Conservation (phyloP, 1,140 invertebrate species). For the Potamilus streckersoni region DNA sequence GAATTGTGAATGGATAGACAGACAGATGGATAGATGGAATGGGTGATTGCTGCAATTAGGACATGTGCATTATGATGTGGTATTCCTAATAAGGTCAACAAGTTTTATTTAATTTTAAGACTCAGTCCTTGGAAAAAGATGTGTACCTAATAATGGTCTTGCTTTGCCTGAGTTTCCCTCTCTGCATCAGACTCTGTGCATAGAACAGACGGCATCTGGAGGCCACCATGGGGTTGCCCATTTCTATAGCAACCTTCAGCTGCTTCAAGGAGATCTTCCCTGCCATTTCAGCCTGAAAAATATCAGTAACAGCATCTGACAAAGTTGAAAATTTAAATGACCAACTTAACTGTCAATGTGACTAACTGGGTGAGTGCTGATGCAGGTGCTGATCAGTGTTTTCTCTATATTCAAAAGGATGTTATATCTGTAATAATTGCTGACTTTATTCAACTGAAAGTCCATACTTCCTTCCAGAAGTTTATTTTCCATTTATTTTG, state of each 20-base stretch:
- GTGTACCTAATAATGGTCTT: constrained; percentile 74
- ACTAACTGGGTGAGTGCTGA: not conserved
- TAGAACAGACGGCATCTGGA: constrained; percentile 86
- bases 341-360: too few species aligned
- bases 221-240: constrained; percentile 83
- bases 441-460: too few species aligned
- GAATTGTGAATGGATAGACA: too few species aligned
- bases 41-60: too few species aligned
- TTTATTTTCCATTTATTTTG: too few species aligned
- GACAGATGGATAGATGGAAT: too few species aligned
- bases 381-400: not conserved
- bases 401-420: not conserved
- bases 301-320: not conserved
- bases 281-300: constrained; percentile 82
- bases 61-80: too few species aligned
- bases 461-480: too few species aligned
- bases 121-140: too few species aligned
- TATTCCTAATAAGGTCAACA: too few species aligned
- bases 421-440: not conserved
- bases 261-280: constrained; percentile 88
- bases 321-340: too few species aligned
- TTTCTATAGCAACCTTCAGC: constrained; percentile 80
- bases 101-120: too few species aligned
- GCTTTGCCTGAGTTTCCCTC: constrained; percentile 75
- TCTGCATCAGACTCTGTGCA: constrained; percentile 89